Evolutionary conservation across 2,888 invertebrate species (phyloP), one percentile per base, ranked within the genome.

Genomic region (Scrobipalpa atriplicella): DNA sequence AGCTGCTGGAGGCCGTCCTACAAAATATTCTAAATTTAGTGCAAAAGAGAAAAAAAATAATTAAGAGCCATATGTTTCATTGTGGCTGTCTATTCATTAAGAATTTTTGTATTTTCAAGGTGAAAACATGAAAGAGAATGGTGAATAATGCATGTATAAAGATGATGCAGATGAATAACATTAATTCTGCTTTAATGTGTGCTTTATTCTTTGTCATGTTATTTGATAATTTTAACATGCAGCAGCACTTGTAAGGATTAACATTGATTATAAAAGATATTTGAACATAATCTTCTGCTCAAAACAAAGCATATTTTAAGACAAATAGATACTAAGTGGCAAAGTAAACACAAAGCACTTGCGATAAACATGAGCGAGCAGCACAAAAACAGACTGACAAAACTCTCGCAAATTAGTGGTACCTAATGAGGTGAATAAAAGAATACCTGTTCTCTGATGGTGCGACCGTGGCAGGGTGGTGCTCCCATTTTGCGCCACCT

Each of bases 381-480:
- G 54, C 9, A 58, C 38, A 58, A 58, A 58, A 58, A 29, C 58
- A 38, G 58, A 54, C 10, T 54, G 58, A 36, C 38, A 58, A 1
- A 19, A 19, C 2, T 29, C 13, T 36, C 29, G 36, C 36, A 58
- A 58, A 58, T 36, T 11, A 36, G 36, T 18, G n/a, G n/a, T n/a
- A n/a, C 2, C 18, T 41, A 62, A 41, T 43, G 39, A 41, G 41
- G 19, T 6, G 10, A 58, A 58, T 29, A 3, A 29, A 36, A 52
- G 52, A 38, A 21, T 64, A 90, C 92, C 92, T 82, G 90, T 88
- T 78, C 92, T 89, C 77, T 92, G 92, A 76, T 93, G 93, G 75
- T 93, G 92, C 47, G 93, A 92, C 69, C 93, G 81, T 62, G 92
- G 93, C 70, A 93, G 77, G 39, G 93, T 93, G 41, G 86, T 93